Percentiles rank a stretch among this genome's conserved stretches.
These are phyloP conservation scores for Gastracanthus pulcherrimus DNA, from an alignment of 2,888 invertebrate species.

Conservation along the genomic window DNA sequence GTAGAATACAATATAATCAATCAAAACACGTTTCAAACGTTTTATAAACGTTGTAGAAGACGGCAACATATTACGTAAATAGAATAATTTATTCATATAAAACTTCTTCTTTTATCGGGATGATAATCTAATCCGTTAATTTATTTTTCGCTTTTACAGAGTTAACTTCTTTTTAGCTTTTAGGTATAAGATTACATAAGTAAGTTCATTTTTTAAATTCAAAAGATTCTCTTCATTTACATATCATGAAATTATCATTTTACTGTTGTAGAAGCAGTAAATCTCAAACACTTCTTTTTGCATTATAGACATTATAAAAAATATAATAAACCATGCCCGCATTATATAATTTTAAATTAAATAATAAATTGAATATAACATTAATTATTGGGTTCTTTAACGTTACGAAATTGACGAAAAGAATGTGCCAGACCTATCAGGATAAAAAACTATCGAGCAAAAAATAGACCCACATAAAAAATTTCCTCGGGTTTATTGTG, in stretches of 20 bases:
- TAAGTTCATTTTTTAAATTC: background rate
- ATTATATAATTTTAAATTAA: too few species aligned
- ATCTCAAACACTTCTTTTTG: too few species aligned
- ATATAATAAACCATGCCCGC: too few species aligned
- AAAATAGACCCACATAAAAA: background rate
- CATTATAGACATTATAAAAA: too few species aligned
- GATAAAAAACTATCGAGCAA: background rate
- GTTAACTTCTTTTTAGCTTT: too few species aligned
- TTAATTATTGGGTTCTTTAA: too few species aligned
- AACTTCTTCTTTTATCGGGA: background rate
- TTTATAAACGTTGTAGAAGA: background rate
- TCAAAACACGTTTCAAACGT: background rate
- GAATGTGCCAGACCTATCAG: background rate
- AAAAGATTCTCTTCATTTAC: background rate
- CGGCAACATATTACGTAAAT: background rate
- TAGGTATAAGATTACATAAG: background rate
- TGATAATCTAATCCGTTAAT: background rate
- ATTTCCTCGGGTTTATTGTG: background rate
- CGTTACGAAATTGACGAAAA: too few species aligned
- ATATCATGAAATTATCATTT: background rate
- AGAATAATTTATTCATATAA: background rate
- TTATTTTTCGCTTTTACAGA: constrained; percentile 21
- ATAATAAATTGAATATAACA: too few species aligned
- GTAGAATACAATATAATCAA: background rate
- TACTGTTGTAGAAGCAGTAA: too few species aligned